phyloP scores from a whole-genome alignment of 2,888 invertebrate species.

The Ptilodon capucinus region DNA sequence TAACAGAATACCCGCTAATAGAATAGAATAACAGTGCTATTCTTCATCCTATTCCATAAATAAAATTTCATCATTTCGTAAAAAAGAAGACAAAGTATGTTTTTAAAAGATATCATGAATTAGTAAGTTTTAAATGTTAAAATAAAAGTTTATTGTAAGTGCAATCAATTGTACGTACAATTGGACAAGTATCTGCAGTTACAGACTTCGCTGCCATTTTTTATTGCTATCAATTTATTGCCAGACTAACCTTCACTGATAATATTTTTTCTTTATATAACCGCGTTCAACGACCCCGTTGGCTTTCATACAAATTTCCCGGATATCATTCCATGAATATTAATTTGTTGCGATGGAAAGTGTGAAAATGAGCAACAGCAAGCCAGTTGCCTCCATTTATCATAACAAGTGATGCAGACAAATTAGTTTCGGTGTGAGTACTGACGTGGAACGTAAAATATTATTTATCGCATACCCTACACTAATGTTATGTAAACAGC shows the following conservation, averaged over 20 bases:
- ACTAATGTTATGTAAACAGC: background rate
- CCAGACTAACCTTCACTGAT: background rate
- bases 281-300: conserved; percentile 13
- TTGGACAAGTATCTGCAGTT: background rate
- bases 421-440: conserved; percentile 15
- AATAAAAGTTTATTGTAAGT: background rate
- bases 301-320: conserved; percentile 4
- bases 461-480: background rate
- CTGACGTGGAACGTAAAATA: conserved; percentile 14
- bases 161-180: background rate
- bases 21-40: too few species aligned
- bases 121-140: background rate
- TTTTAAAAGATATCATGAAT: background rate
- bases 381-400: conserved; percentile 14
- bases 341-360: conserved; percentile 20
- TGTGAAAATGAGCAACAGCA: conserved; percentile 12
- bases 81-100: too few species aligned
- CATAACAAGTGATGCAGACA: conserved; percentile 12
- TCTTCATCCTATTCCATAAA: too few species aligned
- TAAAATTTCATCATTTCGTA: too few species aligned
- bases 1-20: too few species aligned
- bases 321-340: conserved; percentile 30
- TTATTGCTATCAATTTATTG: background rate
- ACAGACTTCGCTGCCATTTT: background rate
- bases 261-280: background rate